These are phyloP conservation scores for Brienomyrus longianalis DNA, from an alignment of 2,113 vertebrate species.

Conservation along the genomic window DNA sequence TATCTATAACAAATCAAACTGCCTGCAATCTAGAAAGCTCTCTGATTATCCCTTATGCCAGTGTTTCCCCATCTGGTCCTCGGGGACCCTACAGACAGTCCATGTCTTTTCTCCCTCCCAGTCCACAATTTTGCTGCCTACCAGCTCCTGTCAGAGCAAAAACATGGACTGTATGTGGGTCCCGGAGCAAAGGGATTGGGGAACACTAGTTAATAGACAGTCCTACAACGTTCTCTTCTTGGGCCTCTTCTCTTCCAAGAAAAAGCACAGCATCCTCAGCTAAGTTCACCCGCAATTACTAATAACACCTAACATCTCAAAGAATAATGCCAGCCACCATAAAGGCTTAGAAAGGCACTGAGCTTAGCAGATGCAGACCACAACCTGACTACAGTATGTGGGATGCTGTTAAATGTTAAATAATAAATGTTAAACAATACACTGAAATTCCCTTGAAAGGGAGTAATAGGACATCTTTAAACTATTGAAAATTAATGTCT, in stretches of 20 bases:
- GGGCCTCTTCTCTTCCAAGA: neutral
- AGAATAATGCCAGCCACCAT: neutral
- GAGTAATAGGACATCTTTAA: neutral
- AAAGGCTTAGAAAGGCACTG: neutral
- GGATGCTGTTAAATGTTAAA: neutral
- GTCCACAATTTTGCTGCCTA: neutral
- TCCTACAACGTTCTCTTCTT: neutral
- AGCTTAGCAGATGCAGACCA: neutral
- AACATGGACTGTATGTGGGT: neutral
- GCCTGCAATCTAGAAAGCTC: neutral
- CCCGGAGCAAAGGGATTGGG: neutral
- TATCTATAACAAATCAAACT: neutral
- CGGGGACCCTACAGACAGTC: neutral
- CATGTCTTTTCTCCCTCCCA: neutral
- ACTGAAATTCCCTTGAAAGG: neutral
- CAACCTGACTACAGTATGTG: neutral
- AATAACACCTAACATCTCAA: neutral
- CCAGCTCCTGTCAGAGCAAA: neutral
- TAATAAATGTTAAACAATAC: neutral
- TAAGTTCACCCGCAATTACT: neutral
- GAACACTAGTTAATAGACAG: neutral
- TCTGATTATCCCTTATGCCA: neutral
- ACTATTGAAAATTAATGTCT: neutral
- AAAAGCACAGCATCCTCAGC: neutral
- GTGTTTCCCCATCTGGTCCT: neutral